Conservation (phyloP, 2,113 vertebrate genomes). For the Cavia porcellus region DNA sequence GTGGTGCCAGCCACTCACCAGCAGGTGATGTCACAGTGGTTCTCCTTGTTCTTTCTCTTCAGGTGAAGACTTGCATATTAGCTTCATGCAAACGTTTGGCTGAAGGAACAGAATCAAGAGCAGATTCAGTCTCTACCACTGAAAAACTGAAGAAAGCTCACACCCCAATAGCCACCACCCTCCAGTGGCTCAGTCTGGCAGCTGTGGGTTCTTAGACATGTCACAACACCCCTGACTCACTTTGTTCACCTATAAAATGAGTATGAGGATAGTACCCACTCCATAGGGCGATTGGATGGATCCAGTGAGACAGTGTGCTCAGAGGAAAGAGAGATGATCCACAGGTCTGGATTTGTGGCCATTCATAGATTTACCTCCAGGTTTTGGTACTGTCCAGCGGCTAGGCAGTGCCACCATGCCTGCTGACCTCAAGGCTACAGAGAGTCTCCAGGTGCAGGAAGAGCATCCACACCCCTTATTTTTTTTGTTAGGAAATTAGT, state of each 20-base stretch:
- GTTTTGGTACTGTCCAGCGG: neutral
- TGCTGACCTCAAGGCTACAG: neutral
- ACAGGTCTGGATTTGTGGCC: neutral
- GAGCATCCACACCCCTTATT: neutral
- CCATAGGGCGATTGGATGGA: accelerated
- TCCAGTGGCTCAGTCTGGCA: neutral
- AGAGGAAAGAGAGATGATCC: neutral
- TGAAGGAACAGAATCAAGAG: conserved; percentile 32
- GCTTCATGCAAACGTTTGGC: accelerated
- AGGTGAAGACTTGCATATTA: accelerated
- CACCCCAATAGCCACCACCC: neutral
- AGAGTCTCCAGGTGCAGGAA: neutral
- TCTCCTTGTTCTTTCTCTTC: neutral
- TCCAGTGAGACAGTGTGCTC: accelerated
- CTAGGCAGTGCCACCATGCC: neutral
- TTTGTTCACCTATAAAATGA: neutral
- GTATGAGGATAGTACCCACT: neutral
- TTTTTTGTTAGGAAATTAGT: neutral
- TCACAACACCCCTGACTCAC: neutral
- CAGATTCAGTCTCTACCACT: neutral
- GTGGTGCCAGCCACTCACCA: neutral
- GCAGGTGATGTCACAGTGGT: accelerated
- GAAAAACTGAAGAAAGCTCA: neutral
- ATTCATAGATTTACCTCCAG: neutral
- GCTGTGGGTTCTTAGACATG: neutral